Percentiles rank a stretch among this genome's conserved stretches.
Conservation (phyloP, 2,888 invertebrate genomes). For the Laspeyria flexula region DNA sequence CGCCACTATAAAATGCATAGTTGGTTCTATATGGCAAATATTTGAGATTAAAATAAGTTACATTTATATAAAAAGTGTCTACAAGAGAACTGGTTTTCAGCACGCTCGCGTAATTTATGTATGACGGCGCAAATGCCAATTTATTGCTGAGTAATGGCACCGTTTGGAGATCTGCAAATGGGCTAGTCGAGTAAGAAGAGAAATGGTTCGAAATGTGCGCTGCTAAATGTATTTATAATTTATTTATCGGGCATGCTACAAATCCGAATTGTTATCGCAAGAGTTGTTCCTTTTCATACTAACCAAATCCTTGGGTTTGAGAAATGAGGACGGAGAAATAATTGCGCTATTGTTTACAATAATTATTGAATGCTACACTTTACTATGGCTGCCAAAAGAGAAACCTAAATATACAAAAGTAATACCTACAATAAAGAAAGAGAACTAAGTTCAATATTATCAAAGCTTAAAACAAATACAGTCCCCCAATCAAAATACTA, state of each 20-base stretch:
- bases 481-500: slow-evolving; percentile 8
- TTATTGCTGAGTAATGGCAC: slow-evolving; percentile 85
- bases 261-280: slow-evolving; percentile 75
- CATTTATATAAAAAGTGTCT: slow-evolving; percentile 72
- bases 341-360: slow-evolving; percentile 22
- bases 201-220: slow-evolving; percentile 80
- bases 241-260: slow-evolving; percentile 79
- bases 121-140: slow-evolving; percentile 85
- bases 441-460: not conserved
- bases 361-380: slow-evolving; percentile 5
- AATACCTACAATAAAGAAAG: not conserved
- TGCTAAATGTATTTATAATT: slow-evolving; percentile 85
- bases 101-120: slow-evolving; percentile 82
- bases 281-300: slow-evolving; percentile 59
- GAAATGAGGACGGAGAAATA: slow-evolving; percentile 51
- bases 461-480: not conserved
- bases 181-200: slow-evolving; percentile 83
- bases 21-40: not conserved
- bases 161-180: slow-evolving; percentile 85
- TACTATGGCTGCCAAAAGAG: not conserved
- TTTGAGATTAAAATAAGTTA: slow-evolving; percentile 52
- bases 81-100: slow-evolving; percentile 74
- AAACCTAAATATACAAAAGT: not conserved
- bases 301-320: slow-evolving; percentile 46
- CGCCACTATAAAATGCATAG: not conserved